Percentiles rank a stretch among this genome's conserved stretches.
phyloP scores from a whole-genome alignment of 2,888 invertebrate genomes.

The Barypeithes pellucidus region DNA sequence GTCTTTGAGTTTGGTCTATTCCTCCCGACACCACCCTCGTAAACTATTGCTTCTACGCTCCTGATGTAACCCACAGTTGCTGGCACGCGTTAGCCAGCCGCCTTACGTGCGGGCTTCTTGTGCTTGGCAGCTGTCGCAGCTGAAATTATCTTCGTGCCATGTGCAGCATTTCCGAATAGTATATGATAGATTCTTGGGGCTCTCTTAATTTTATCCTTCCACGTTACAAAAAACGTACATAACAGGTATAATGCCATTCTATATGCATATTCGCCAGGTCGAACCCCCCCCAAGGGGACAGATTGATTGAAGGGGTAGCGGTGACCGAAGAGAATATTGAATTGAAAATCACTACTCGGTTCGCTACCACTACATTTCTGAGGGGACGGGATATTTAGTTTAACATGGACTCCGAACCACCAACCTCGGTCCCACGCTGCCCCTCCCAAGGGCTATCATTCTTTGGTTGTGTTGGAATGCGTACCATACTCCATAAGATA shows the following conservation, averaged over 20 bases:
- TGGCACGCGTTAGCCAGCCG: slow-evolving; percentile 55
- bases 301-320: slow-evolving; percentile 1
- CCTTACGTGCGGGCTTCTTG: slow-evolving; percentile 42
- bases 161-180: slow-evolving; percentile 23
- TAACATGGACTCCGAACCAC: too few species aligned
- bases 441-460: too few species aligned
- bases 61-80: not conserved
- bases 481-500: too few species aligned
- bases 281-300: not conserved
- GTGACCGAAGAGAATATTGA: too few species aligned
- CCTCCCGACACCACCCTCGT: too few species aligned
- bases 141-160: slow-evolving; percentile 44
- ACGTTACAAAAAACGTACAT: not conserved
- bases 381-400: too few species aligned
- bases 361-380: too few species aligned
- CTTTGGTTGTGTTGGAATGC: too few species aligned
- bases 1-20: too few species aligned
- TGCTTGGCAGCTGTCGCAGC: slow-evolving; percentile 55
- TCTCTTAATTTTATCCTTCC: slow-evolving; percentile 16
- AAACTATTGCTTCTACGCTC: not conserved
- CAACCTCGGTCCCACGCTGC: too few species aligned
- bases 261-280: slow-evolving; percentile 19
- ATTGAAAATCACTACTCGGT: too few species aligned
- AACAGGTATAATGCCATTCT: slow-evolving; percentile 6
- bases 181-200: slow-evolving; percentile 19